Conservation (phyloP, 2,113 vertebrate species). For the Zosterops japonicus region DNA sequence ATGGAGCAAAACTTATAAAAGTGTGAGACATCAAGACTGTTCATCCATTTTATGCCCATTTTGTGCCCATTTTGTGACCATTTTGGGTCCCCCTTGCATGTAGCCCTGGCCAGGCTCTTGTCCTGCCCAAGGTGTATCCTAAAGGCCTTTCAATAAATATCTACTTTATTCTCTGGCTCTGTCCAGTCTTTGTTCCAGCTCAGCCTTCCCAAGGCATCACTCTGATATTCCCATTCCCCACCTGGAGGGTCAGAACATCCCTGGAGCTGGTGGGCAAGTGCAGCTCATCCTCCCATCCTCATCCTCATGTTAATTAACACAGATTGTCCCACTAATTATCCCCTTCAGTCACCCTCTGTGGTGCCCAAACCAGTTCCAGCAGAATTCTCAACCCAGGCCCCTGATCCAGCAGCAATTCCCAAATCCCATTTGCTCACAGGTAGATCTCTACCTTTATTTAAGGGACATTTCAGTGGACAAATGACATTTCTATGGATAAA, state of each 20-base stretch:
- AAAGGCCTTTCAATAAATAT: too few relatives aligned
- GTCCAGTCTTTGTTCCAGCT: too few relatives aligned
- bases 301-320: conserved; percentile 65
- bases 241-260: accelerated
- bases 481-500: background rate
- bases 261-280: background rate
- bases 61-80: too few relatives aligned
- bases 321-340: conserved; percentile 46
- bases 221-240: accelerated
- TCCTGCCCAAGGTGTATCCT: too few relatives aligned
- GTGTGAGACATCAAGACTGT: background rate
- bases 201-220: background rate
- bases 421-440: background rate
- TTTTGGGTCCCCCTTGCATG: too few relatives aligned
- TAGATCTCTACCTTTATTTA: background rate
- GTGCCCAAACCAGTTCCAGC: background rate
- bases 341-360: conserved; percentile 2
- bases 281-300: too few relatives aligned
- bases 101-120: too few relatives aligned
- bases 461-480: background rate
- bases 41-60: too few relatives aligned
- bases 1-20: background rate
- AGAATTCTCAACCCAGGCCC: background rate
- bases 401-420: conserved; percentile 9
- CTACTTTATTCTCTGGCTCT: too few relatives aligned